A percentile compares a stretch with the other conserved stretches of the same genome.
phyloP scores from a whole-genome alignment of 2,888 invertebrate species.

The Nemapogon koenigi region DNA sequence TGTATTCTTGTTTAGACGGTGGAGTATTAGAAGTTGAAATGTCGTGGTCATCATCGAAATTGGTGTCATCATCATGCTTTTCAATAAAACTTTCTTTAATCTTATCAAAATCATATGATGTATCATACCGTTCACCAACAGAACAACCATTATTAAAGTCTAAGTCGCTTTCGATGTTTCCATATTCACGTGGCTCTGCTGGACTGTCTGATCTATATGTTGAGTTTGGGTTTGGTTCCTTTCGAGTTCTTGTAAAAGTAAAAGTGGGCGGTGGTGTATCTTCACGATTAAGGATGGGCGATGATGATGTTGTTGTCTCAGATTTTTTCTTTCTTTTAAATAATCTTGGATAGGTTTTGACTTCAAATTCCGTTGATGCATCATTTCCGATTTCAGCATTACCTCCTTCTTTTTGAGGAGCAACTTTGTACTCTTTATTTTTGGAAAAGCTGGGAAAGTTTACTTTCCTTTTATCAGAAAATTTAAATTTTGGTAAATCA shows the following conservation, averaged over 20 bases:
- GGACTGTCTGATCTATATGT: slow-evolving; percentile 47
- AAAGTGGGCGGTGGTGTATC: slow-evolving; percentile 68
- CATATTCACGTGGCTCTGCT: slow-evolving; percentile 50
- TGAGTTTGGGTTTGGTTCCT: slow-evolving; percentile 53
- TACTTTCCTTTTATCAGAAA: slow-evolving; percentile 68
- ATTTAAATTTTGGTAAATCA: slow-evolving; percentile 62
- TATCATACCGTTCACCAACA: slow-evolving; percentile 40
- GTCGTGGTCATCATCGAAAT: slow-evolving; percentile 28
- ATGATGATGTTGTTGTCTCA: slow-evolving; percentile 57
- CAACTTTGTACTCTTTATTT: slow-evolving; percentile 49
- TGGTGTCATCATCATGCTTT: slow-evolving; percentile 31
- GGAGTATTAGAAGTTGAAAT: slow-evolving; percentile 37
- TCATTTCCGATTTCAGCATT: slow-evolving; percentile 43
- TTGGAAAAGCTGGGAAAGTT: slow-evolving; percentile 68
- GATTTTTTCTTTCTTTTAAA: slow-evolving; percentile 58
- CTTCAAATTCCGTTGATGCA: slow-evolving; percentile 72
- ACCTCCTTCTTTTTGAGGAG: slow-evolving; percentile 40
- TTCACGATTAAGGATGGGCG: slow-evolving; percentile 56
- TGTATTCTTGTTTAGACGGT: slow-evolving; percentile 52
- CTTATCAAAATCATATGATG: slow-evolving; percentile 62
- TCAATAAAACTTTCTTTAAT: slow-evolving; percentile 67
- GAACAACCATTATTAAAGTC: slow-evolving; percentile 34
- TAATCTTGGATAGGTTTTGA: slow-evolving; percentile 80
- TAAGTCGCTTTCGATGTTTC: slow-evolving; percentile 49
- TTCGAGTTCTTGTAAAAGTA: slow-evolving; percentile 71